Base-by-base conservation (phyloP, 2,888 invertebrate species). In the Andrena marginata region DNA sequence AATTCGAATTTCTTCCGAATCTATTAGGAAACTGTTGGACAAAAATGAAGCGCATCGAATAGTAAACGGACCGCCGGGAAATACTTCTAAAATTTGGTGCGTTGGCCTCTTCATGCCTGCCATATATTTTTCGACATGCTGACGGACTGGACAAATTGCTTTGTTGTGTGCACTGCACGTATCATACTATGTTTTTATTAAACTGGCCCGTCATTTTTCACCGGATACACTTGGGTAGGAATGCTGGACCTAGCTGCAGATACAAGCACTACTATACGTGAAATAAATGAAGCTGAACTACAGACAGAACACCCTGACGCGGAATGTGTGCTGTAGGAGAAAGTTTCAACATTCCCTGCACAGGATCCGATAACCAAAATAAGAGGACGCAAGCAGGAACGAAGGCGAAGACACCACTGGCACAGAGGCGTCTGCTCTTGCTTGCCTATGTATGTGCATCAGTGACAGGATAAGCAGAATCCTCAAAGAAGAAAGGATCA, bases 191-290 rank as follows among this genome's bases (percentile, higher is more conserved):
- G 65, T 60, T 62, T 74, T 59, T 67, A 82, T 68, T 75, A 75
- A 68, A 75, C 60, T 48, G 75, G 60, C 33, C 48, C 33, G 56
- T 33, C 76, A 77, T 71, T 70, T 69, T 68, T 77, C 63, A 56
- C n/a, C n/a, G 20, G 10, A 42, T 31, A 70, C 60, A 33, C 20
- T 48, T 49, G 35, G 60, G 23, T 33, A 20, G 26, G 68, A 60
- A 60, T 68, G 23, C 33, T 26, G 33, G 13, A 48, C 56, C 31
- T 23, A 20, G 2, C n/a, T 31, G 20, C 13, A 7, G 13, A 42
- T 29, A 48, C 8, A 10, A 26, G 16, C 31, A 10, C n/a, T 8
- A 35, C 35, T 35, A 20, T 20, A 6, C 2, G 29, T 13, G 8
- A 51, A 33, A 71, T 20, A 2, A 54, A 23, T 23, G 54, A n/a